These are phyloP conservation scores for Cariama cristata DNA, from an alignment of 2,113 vertebrate genomes.

Conservation along the genomic window DNA sequence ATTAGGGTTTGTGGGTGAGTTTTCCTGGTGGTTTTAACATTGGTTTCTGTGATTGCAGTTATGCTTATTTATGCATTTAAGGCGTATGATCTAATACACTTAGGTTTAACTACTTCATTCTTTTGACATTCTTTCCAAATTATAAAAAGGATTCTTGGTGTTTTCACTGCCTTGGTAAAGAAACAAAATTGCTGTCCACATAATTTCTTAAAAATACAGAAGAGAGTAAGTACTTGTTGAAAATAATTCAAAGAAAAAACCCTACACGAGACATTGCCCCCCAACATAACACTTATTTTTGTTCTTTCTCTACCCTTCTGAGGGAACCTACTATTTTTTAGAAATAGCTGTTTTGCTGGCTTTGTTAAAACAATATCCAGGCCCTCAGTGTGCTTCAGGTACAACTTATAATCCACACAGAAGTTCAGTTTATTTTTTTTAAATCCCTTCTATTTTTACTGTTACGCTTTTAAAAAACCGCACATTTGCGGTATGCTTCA, in stretches of 20 bases:
- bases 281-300: neutral
- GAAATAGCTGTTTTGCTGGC: neutral
- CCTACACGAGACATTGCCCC: neutral
- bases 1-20: conserved; percentile 52
- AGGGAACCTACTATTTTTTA: neutral
- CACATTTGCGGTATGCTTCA: neutral
- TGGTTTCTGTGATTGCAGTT: conserved; percentile 75
- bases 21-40: conserved; percentile 73
- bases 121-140: conserved; percentile 81
- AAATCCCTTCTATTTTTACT: conserved; percentile 9
- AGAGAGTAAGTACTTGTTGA: conserved; percentile 51
- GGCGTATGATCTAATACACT: conserved; percentile 76
- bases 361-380: conserved; percentile 14
- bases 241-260: conserved; percentile 30
- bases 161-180: conserved; percentile 81
- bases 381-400: neutral
- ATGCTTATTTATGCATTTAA: conserved; percentile 80
- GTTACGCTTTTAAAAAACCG: neutral
- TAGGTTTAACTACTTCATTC: conserved; percentile 79
- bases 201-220: conserved; percentile 72
- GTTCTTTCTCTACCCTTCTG: neutral
- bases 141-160: conserved; percentile 78
- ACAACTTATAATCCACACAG: conserved; percentile 31
- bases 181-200: conserved; percentile 79
- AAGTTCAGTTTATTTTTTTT: neutral